Percentiles rank a stretch among this genome's conserved stretches.
Conservation (phyloP, 2,113 vertebrate species). For the Dinomys branickii region DNA sequence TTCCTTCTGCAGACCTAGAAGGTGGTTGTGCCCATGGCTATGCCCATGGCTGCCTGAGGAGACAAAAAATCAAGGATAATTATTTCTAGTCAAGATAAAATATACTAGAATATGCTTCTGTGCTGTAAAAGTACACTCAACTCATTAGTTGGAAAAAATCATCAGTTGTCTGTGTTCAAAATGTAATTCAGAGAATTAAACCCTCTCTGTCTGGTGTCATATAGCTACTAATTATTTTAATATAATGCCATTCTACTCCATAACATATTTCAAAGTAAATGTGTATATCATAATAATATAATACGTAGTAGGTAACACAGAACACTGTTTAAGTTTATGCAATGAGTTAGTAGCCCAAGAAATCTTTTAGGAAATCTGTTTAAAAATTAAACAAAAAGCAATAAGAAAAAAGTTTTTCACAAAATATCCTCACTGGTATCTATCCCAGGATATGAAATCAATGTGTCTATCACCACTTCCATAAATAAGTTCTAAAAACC, state of each 20-base stretch:
- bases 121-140: background rate
- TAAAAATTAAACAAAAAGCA: slow-evolving; percentile 41
- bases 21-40: background rate
- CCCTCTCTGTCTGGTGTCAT: background rate
- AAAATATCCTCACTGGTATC: background rate
- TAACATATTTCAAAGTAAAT: background rate
- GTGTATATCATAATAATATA: background rate
- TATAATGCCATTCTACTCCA: background rate
- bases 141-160: background rate
- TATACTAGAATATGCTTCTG: background rate
- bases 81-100: background rate
- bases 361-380: background rate
- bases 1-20: background rate
- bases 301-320: background rate
- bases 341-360: background rate
- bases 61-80: background rate
- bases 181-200: background rate
- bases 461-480: slow-evolving; percentile 19
- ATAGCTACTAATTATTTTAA: background rate
- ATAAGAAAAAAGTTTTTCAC: background rate
- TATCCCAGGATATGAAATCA: slow-evolving; percentile 47
- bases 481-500: slow-evolving; percentile 25
- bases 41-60: background rate
- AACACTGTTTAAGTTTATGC: background rate
- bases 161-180: background rate